A percentile compares a stretch with the other conserved stretches of the same genome.
Conservation (phyloP, 2,888 invertebrate species). For the Cenopis cana region DNA sequence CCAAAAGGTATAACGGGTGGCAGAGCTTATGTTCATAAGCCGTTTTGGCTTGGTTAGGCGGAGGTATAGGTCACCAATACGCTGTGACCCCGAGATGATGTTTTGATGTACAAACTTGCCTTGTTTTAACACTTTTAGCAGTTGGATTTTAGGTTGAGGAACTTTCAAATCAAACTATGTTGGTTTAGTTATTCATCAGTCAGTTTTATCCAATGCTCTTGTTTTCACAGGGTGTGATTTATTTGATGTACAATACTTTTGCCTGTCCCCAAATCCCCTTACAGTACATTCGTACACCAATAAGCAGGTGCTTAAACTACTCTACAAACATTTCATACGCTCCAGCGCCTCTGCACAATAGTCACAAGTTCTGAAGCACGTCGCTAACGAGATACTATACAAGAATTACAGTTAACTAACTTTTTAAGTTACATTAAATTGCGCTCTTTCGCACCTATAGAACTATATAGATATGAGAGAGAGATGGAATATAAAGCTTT, state of each 20-base stretch:
- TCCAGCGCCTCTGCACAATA: slow-evolving; percentile 24
- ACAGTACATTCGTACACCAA: not conserved
- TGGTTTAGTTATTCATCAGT: no score
- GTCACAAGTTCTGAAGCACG: not conserved
- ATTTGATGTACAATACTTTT: not conserved
- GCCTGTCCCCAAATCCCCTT: not conserved
- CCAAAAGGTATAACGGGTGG: slow-evolving; percentile 4
- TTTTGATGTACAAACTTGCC: slow-evolving; percentile 60
- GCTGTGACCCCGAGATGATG: slow-evolving; percentile 69
- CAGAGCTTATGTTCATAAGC: slow-evolving; percentile 9
- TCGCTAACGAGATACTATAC: slow-evolving; percentile 2
- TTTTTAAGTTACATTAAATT: not conserved
- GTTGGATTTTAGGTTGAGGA: slow-evolving; percentile 25
- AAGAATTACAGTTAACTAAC: not conserved
- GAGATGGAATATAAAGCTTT: slow-evolving; percentile 4
- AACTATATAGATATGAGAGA: not conserved
- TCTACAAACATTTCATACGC: slow-evolving; percentile 7
- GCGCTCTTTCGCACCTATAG: not conserved
- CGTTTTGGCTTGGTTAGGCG: slow-evolving; percentile 4
- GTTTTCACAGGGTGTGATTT: not conserved
- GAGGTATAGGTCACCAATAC: slow-evolving; percentile 70
- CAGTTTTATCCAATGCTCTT: no score
- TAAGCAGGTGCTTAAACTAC: not conserved
- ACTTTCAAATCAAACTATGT: slow-evolving; percentile 9
- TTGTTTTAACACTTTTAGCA: slow-evolving; percentile 62